Percentiles rank a stretch among this genome's conserved stretches.
Evolutionary conservation across 1,140 invertebrate genomes (phyloP).

Genomic region (Psix sp.): DNA sequence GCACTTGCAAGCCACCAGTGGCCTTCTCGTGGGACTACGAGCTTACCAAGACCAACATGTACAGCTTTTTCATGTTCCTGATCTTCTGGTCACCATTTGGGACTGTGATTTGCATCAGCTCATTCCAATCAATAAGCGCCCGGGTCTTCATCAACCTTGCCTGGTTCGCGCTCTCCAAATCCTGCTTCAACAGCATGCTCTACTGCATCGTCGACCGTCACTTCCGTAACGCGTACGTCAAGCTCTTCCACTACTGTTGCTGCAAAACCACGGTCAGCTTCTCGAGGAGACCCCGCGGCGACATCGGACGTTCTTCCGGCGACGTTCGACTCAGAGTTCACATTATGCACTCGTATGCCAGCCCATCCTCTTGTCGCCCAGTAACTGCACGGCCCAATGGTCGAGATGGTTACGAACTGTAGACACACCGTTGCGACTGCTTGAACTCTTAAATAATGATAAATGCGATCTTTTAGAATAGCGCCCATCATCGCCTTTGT

Average conservation of each 20-base stretch:
- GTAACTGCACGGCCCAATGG: constrained; percentile 72
- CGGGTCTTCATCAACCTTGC: constrained; percentile 81
- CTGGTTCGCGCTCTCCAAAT: constrained; percentile 84
- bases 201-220: constrained; percentile 82
- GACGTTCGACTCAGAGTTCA: constrained; percentile 83
- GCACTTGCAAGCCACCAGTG: constrained; percentile 80
- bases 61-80: constrained; percentile 81
- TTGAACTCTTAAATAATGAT: not conserved
- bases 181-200: constrained; percentile 82
- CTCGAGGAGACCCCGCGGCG: constrained; percentile 80
- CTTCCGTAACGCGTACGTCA: constrained; percentile 86
- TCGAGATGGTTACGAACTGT: constrained; percentile 80
- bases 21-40: constrained; percentile 82
- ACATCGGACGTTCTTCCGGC: constrained; percentile 78
- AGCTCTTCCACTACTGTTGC: constrained; percentile 89
- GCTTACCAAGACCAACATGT: constrained; percentile 81
- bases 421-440: constrained; percentile 25
- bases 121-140: constrained; percentile 75
- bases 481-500: too few relatives aligned
- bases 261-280: constrained; percentile 88
- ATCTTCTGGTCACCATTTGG: constrained; percentile 84
- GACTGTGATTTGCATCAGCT: constrained; percentile 77
- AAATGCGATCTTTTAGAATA: too few relatives aligned
- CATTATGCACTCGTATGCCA: constrained; percentile 85
- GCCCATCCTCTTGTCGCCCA: constrained; percentile 75